A percentile compares a stretch with the other conserved stretches of the same genome.
phyloP scores from a whole-genome alignment of 2,113 vertebrate genomes.

The Megalops atlanticus region DNA sequence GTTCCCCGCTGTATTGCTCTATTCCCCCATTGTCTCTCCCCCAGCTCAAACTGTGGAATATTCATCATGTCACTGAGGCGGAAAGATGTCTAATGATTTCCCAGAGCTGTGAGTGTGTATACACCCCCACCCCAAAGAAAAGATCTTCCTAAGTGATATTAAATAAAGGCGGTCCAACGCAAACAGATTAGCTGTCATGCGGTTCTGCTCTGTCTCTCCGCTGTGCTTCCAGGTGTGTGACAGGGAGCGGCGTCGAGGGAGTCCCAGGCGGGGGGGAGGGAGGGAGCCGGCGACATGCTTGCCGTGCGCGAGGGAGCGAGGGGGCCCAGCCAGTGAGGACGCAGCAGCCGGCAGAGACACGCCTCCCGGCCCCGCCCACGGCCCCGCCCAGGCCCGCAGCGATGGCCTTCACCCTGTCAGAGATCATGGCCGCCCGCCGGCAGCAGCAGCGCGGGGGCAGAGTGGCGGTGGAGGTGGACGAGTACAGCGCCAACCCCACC shows the following conservation, averaged over 20 bases:
- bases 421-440: conserved; percentile 79
- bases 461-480: conserved; percentile 87
- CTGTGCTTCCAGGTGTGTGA: conserved; percentile 55
- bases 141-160: conserved; percentile 43
- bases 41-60: neutral
- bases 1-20: neutral
- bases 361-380: conserved; percentile 24
- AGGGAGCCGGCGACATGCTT: conserved; percentile 50
- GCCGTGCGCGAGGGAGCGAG: conserved; percentile 48
- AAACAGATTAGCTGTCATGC: conserved; percentile 44
- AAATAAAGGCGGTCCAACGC: conserved; percentile 43
- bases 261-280: conserved; percentile 12
- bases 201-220: conserved; percentile 49
- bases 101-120: conserved; percentile 39
- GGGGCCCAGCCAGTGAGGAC: conserved; percentile 45
- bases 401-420: conserved; percentile 21
- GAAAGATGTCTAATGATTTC: conserved; percentile 50
- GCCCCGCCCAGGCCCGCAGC: too few relatives aligned
- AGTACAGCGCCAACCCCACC: conserved; percentile 96
- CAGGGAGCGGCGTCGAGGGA: conserved; percentile 20
- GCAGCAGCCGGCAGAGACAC: conserved; percentile 10
- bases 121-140: too few relatives aligned
- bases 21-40: neutral
- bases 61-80: conserved; percentile 57
- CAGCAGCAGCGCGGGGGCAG: conserved; percentile 74